Conservation (phyloP, 2,888 invertebrate species). For the Caradrina kadenii region DNA sequence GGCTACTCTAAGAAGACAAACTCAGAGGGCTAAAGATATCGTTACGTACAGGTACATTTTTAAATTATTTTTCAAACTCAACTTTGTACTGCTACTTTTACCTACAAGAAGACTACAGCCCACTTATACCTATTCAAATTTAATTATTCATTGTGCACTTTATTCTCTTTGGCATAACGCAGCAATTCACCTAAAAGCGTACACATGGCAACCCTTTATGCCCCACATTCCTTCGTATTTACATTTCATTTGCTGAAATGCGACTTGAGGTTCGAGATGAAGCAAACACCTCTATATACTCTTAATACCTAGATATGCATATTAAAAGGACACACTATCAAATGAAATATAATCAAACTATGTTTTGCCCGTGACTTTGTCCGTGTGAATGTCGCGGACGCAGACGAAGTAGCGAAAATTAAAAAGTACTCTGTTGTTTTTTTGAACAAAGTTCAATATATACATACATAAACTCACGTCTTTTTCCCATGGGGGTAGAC, state of each 20-base stretch:
- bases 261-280: constrained; percentile 63
- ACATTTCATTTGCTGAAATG: constrained; percentile 82
- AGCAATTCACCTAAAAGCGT: constrained; percentile 14
- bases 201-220: constrained; percentile 50
- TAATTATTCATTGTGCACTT: constrained; percentile 4
- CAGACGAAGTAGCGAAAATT: no score
- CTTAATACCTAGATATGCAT: constrained; percentile 42
- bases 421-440: no score
- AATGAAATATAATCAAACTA: constrained; percentile 30
- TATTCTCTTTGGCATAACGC: constrained; percentile 15
- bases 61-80: no score
- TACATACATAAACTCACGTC: no score
- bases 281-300: constrained; percentile 16
- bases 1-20: no score
- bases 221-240: constrained; percentile 77
- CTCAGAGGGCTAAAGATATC: background rate
- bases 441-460: no score
- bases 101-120: background rate
- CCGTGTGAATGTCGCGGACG: no score
- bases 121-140: background rate
- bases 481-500: no score
- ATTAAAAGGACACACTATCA: constrained; percentile 45
- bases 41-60: no score
- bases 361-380: no score
- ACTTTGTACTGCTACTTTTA: background rate